phyloP scores from a whole-genome alignment of 2,797 vertebrate species.

The Macrochelys suwanniensis region DNA sequence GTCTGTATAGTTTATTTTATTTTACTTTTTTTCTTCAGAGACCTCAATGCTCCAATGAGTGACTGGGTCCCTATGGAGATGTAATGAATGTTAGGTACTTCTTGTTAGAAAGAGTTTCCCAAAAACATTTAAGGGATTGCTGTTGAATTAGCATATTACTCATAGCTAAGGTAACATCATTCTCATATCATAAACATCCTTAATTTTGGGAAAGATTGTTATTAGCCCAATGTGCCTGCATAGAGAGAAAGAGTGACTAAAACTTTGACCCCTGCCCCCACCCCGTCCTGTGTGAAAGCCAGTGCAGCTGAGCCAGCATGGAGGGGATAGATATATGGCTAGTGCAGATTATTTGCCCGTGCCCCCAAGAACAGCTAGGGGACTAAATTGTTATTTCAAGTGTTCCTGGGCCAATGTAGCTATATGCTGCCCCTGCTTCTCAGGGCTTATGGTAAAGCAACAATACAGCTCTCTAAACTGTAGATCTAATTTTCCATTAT shows the following conservation, averaged over 20 bases:
- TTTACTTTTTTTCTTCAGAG: conserved; percentile 48
- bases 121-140: background rate
- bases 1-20: conserved; percentile 18
- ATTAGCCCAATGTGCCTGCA: background rate
- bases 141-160: background rate
- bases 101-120: background rate
- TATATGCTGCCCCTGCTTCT: background rate
- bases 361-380: background rate
- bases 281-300: background rate
- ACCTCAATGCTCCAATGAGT: conserved; percentile 18
- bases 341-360: background rate
- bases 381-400: background rate
- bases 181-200: background rate
- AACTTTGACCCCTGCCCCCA: background rate
- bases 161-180: background rate
- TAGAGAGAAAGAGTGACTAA: background rate
- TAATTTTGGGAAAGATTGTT: background rate
- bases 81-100: background rate
- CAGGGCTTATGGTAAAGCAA: background rate
- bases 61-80: background rate
- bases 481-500: background rate
- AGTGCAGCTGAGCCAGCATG: rapidly evolving
- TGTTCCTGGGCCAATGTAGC: background rate
- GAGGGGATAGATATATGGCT: background rate
- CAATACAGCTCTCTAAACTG: background rate